Conservation (phyloP, 2,113 vertebrate genomes). For the Regulus satrapa region DNA sequence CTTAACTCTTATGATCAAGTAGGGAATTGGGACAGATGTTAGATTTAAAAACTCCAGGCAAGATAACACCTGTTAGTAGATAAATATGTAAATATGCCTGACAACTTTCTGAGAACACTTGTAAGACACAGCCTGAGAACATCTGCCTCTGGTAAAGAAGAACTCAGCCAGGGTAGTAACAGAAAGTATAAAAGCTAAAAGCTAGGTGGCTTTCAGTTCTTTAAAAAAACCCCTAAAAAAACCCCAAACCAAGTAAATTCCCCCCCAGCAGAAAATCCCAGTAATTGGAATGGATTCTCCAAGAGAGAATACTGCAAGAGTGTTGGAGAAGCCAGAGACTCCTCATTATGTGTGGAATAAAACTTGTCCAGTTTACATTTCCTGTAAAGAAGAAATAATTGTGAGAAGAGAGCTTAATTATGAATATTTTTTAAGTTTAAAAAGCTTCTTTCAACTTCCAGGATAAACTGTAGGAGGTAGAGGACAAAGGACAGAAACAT, state of each 20-base stretch:
- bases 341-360: neutral
- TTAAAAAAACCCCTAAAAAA: neutral
- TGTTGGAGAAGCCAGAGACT: neutral
- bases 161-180: neutral
- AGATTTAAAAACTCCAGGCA: neutral
- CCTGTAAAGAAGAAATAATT: neutral
- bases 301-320: neutral
- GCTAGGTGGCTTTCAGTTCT: neutral
- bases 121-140: neutral
- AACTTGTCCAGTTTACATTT: neutral
- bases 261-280: neutral
- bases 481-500: neutral
- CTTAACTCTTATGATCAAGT: neutral
- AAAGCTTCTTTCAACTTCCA: neutral
- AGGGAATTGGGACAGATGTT: neutral
- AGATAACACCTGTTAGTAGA: neutral
- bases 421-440: neutral
- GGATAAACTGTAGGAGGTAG: neutral
- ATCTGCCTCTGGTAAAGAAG: neutral
- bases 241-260: neutral
- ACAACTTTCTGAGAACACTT: neutral
- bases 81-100: neutral
- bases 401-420: neutral
- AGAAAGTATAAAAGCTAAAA: neutral
- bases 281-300: neutral